Base-by-base conservation (phyloP, 2,888 invertebrate species). In the Heliconius erato region DNA sequence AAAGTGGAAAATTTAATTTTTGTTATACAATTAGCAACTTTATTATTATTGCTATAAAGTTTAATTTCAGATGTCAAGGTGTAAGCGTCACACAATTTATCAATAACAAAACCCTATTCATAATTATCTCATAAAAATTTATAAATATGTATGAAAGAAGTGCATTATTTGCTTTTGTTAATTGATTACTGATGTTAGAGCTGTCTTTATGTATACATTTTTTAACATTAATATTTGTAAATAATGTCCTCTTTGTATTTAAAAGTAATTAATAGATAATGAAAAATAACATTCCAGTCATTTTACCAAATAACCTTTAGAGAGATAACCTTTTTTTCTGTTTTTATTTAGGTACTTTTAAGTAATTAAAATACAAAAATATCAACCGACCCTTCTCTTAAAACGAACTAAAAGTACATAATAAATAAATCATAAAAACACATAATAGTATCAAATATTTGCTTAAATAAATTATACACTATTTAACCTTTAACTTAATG, bases 101-200 rank as follows among this genome's bases (percentile, higher is more conserved):
- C 19, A 76, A 35, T 40, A 69, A 80, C 59, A 80, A 69, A 80
- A 76, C 40, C 14, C 54, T 74, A 40, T 35, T 69, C 68, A 76
- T 80, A 59, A 80, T 80, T 74, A 68, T 35, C 68, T 59, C 40
- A 80, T 80, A 67, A 59, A 68, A 76, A 76, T 28, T 28, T 68
- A 76, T 76, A 69, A 80, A 80, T 80, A 80, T 80, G 35, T 80
- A 68, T 81, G 63, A 69, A 65, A 65, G 32, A 49, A 81, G 44
- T 32, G 59, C 68, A 54, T 76, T 77, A 68, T 81, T 81, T 81
- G 63, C 69, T 81, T 14, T 77, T 71, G 63, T 63, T 81, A 63
- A 77, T 81, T 81, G 69, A 63, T 19, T 74, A 77, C 19, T 77
- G 44, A 71, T 71, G 77, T 81, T 59, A 19, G 35, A 65, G 49